These are phyloP conservation scores for Callinectes sapidus DNA, from an alignment of 2,888 invertebrate species.

Conservation along the genomic window DNA sequence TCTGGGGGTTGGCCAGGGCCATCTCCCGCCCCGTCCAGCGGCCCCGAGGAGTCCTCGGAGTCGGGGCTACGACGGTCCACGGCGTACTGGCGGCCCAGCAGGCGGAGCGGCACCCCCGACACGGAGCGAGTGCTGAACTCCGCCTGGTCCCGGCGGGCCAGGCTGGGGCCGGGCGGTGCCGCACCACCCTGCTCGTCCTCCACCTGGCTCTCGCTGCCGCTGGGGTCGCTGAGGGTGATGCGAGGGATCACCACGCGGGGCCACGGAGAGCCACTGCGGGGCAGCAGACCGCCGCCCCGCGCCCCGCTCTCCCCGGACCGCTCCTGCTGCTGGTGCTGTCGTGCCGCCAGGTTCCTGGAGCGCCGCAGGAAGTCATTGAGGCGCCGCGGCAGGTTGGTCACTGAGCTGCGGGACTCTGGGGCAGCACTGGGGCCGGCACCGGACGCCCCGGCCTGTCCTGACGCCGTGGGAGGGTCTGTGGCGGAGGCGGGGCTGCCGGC, in stretches of 20 bases:
- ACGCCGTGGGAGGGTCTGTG: neutral
- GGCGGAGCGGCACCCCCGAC: slow-evolving; percentile 62
- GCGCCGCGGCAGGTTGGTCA: slow-evolving; percentile 62
- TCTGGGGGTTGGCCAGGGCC: slow-evolving; percentile 53
- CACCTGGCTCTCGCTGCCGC: slow-evolving; percentile 65
- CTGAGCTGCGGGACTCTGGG: slow-evolving; percentile 30
- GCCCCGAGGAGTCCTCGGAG: slow-evolving; percentile 58
- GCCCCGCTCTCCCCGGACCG: neutral
- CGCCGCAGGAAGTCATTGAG: slow-evolving; percentile 67
- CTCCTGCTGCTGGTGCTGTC: slow-evolving; percentile 43
- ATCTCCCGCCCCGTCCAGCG: slow-evolving; percentile 43
- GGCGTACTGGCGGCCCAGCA: slow-evolving; percentile 67
- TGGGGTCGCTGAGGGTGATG: slow-evolving; percentile 67
- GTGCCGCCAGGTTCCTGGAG: slow-evolving; percentile 44
- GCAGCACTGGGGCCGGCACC: neutral
- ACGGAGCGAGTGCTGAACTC: slow-evolving; percentile 61
- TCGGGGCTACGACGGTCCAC: slow-evolving; percentile 68
- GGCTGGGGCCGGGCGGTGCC: neutral
- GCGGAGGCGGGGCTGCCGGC: slow-evolving; percentile 8
- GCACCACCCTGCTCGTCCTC: slow-evolving; percentile 52
- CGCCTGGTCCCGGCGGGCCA: slow-evolving; percentile 45
- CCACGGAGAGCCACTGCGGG: slow-evolving; percentile 40
- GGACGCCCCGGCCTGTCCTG: neutral
- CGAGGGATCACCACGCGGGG: slow-evolving; percentile 65
- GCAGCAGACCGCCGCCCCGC: neutral